Conservation (phyloP, 2,888 invertebrate species). For the Drosophila picticornis region DNA sequence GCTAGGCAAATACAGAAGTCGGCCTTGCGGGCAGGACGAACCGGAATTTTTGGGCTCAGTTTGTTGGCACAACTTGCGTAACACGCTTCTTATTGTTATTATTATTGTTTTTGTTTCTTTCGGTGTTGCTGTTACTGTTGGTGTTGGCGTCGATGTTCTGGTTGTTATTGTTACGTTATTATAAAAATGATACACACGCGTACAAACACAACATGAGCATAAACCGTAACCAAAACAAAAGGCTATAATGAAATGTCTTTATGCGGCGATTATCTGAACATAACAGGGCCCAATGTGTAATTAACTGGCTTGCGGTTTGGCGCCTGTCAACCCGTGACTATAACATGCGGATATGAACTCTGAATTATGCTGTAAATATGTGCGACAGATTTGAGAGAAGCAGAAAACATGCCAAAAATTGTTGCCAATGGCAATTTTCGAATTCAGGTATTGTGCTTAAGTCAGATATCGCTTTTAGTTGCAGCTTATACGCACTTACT, state of each 20-base stretch:
- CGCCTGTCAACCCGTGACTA: not conserved
- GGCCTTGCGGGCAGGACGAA: constrained; percentile 35
- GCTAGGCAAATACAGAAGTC: constrained; percentile 69
- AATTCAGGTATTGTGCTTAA: not conserved
- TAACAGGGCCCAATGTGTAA: constrained; percentile 68
- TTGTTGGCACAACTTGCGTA: constrained; percentile 44
- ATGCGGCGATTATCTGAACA: constrained; percentile 74
- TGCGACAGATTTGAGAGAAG: not conserved
- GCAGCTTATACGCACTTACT: not conserved
- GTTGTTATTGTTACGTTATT: constrained; percentile 43
- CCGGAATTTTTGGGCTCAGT: constrained; percentile 33
- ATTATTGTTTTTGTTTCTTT: constrained; percentile 28
- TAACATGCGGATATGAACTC: not conserved
- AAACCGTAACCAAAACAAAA: constrained; percentile 53
- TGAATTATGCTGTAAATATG: constrained; percentile 13
- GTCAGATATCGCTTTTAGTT: constrained; percentile 12
- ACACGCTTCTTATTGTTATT: constrained; percentile 45
- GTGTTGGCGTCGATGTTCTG: constrained; percentile 33
- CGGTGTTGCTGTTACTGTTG: constrained; percentile 23
- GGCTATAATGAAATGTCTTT: constrained; percentile 74
- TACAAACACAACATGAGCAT: constrained; percentile 23
- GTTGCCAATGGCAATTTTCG: constrained; percentile 17
- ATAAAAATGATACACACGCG: constrained; percentile 52
- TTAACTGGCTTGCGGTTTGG: constrained; percentile 59
- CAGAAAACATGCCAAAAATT: not conserved